Base-by-base conservation (phyloP, 2,888 invertebrate species). In the Erynnis tages region DNA sequence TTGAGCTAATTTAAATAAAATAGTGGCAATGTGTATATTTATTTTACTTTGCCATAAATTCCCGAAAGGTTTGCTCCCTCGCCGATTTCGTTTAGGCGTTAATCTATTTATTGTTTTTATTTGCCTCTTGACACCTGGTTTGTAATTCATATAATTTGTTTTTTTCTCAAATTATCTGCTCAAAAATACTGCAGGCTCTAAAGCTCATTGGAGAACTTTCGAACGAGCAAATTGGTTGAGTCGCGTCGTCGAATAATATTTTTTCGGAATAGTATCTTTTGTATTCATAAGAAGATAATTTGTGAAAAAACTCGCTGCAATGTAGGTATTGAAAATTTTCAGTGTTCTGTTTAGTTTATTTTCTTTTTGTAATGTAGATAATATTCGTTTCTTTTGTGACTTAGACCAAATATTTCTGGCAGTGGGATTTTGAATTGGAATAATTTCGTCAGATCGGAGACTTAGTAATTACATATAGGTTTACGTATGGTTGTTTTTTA, bases 401-500 rank as follows among this genome's bases (percentile, higher is more conserved):
- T 67, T 72, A 71, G 70, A 76, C 76, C 75, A 76, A 79, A 80
- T 79, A 79, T 69, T 68, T 72, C 63, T 72, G 79, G 77, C 77
- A 78, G 72, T 80, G 79, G 79, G 76, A 77, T 78, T 46, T 73
- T 62, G 58, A 67, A 66, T 66, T 67, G 65, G 62, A 66, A 65
- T 67, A 58, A 59, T 61, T 64, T 61, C 61, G 65, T 70, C 68
- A 71, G 66, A 69, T 70, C 67, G 55, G 67, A 72, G 65, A 72
- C 65, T 64, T 69, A 63, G 65, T 65, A 69, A 59, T 73, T 47
- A 38, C 38, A 48, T 73, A 77, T 73, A 78, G 61, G 65, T 71
- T 66, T 65, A 66, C 65, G 66, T 75, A 75, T 73, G 76, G 70
- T 77, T 77, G 74, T 76, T 80, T 80, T 73, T 72, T 66, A 65